A percentile compares a stretch with the other conserved stretches of the same genome.
Conservation (phyloP, 2,113 vertebrate genomes). For the cat (Felis catus) region F.catus_Fca126_mat1.0 CM031424.1:61515001-61515500, state of each 20-base stretch:
- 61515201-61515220: too few relatives aligned
- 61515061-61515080: not conserved
- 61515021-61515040: not conserved
- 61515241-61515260: too few relatives aligned
- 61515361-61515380: too few relatives aligned
- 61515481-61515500: not conserved
- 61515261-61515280: too few relatives aligned
- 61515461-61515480: not conserved
- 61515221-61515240: too few relatives aligned
- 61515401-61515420: not conserved
- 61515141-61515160: not conserved
- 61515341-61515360: too few relatives aligned
- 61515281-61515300: too few relatives aligned
- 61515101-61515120: not conserved
- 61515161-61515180: not conserved
- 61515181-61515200: not conserved
- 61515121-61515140: slow-evolving; percentile 8
- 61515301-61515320: too few relatives aligned
- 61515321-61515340: too few relatives aligned
- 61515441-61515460: not conserved
- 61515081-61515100: not conserved
- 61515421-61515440: slow-evolving; percentile 45
- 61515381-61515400: not conserved
- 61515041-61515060: not conserved
- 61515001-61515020: not conserved